phyloP scores from a whole-genome alignment of 1,140 invertebrate genomes.

The Plectus sambesii region DNA sequence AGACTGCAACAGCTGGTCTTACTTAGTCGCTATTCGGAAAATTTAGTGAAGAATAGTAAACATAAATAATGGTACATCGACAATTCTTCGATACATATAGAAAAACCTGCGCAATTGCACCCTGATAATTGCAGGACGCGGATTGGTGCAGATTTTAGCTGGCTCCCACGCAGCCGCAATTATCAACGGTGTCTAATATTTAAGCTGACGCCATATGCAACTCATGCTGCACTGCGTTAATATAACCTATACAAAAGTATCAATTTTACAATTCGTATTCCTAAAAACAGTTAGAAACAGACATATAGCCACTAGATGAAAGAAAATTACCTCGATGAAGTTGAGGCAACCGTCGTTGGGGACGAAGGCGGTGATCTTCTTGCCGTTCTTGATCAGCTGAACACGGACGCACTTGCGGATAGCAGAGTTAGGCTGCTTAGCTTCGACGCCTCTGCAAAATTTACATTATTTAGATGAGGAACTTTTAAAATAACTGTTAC shows the following conservation, averaged over 20 bases:
- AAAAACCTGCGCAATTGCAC: no score
- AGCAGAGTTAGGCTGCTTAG: slow-evolving; percentile 99
- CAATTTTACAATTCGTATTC: slow-evolving; percentile 6
- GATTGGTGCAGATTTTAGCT: no score
- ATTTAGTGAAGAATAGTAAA: no score
- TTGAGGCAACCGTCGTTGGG: slow-evolving; percentile 98
- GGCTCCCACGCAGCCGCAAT: no score
- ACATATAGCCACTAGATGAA: slow-evolving; percentile 2
- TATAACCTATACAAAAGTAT: slow-evolving; percentile 5
- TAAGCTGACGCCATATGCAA: no score
- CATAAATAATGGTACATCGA: no score
- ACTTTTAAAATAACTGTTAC: background rate
- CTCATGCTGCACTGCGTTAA: no score
- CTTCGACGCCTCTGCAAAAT: slow-evolving; percentile 85
- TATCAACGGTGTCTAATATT: no score
- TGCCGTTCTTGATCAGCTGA: slow-evolving; percentile 98
- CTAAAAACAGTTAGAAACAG: slow-evolving; percentile 9
- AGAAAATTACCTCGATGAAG: slow-evolving; percentile 68
- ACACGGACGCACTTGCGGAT: slow-evolving; percentile 99
- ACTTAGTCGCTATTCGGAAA: no score
- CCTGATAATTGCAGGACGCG: no score
- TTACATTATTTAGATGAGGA: slow-evolving; percentile 62
- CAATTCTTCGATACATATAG: no score
- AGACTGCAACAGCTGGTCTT: no score
- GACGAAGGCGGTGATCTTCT: slow-evolving; percentile 99